Conservation (phyloP, 2,797 vertebrate species). For the Phyllotis vaccarum region DNA sequence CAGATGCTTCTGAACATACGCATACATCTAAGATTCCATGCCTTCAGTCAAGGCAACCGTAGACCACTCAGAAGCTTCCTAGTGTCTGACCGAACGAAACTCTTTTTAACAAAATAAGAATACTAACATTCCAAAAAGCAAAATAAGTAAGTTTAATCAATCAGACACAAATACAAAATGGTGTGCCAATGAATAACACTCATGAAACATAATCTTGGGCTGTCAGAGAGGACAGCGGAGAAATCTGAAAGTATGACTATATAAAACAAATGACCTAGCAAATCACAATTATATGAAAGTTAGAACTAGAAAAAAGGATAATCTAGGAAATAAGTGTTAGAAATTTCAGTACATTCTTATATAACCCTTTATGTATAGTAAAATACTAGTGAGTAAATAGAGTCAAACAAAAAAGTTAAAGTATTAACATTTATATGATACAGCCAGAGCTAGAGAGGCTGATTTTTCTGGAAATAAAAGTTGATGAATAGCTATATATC, state of each 20-base stretch:
- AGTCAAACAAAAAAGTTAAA: conserved; percentile 16
- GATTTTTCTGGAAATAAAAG: conserved; percentile 10
- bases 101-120: background rate
- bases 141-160: conserved; percentile 28
- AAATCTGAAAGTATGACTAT: background rate
- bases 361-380: background rate
- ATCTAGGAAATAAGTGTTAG: conserved; percentile 6
- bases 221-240: background rate
- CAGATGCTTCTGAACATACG: background rate
- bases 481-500: conserved; percentile 3
- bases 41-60: background rate
- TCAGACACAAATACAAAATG: background rate
- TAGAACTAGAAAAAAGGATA: background rate
- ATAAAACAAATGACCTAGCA: background rate
- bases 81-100: background rate
- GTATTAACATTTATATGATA: background rate
- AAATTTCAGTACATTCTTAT: background rate
- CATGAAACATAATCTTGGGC: conserved; percentile 46
- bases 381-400: conserved; percentile 32
- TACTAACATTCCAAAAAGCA: background rate
- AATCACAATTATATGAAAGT: conserved; percentile 33
- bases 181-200: background rate
- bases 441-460: background rate
- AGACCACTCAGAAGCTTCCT: background rate
- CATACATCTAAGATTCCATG: background rate